Percentiles rank a stretch among this genome's conserved stretches.
Conservation (phyloP, 2,113 vertebrate species). For the Himantopus leucocephalus region DNA sequence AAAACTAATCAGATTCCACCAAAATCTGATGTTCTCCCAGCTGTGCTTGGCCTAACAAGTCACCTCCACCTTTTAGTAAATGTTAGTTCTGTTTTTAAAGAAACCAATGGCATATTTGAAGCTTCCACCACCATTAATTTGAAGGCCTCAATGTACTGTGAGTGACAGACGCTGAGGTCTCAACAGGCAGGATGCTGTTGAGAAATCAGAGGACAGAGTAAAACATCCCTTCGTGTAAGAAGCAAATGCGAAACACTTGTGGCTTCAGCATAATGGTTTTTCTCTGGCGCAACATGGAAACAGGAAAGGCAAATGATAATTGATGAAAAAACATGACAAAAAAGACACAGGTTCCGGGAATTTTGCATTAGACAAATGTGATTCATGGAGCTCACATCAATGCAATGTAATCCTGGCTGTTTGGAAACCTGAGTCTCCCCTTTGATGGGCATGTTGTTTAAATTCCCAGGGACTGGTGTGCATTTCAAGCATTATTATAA, state of each 20-base stretch:
- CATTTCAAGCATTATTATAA: slow-evolving; percentile 59
- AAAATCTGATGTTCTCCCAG: not conserved
- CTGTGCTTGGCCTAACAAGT: not conserved
- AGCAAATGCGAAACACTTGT: slow-evolving; percentile 63
- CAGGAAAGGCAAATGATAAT: slow-evolving; percentile 37
- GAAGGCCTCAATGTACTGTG: not conserved
- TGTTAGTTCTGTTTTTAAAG: not conserved
- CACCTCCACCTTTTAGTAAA: not conserved
- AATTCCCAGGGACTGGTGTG: slow-evolving; percentile 32
- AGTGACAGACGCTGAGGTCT: not conserved
- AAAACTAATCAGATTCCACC: not conserved
- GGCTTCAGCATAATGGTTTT: slow-evolving; percentile 40
- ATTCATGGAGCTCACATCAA: slow-evolving; percentile 40
- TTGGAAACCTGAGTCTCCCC: slow-evolving; percentile 45
- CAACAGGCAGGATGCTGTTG: not conserved
- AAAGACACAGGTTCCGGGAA: slow-evolving; percentile 52
- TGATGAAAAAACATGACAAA: slow-evolving; percentile 51
- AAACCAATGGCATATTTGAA: not conserved
- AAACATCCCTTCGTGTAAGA: slow-evolving; percentile 28
- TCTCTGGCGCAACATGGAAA: slow-evolving; percentile 48
- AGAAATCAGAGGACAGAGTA: slow-evolving; percentile 19
- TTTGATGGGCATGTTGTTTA: slow-evolving; percentile 59
- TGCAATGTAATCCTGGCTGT: not conserved
- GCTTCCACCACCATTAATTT: not conserved
- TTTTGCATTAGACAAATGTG: slow-evolving; percentile 47